Percentiles rank a stretch among this genome's conserved stretches.
phyloP scores from a whole-genome alignment of 2,113 vertebrate species.

The Cryptotis parvus region DNA sequence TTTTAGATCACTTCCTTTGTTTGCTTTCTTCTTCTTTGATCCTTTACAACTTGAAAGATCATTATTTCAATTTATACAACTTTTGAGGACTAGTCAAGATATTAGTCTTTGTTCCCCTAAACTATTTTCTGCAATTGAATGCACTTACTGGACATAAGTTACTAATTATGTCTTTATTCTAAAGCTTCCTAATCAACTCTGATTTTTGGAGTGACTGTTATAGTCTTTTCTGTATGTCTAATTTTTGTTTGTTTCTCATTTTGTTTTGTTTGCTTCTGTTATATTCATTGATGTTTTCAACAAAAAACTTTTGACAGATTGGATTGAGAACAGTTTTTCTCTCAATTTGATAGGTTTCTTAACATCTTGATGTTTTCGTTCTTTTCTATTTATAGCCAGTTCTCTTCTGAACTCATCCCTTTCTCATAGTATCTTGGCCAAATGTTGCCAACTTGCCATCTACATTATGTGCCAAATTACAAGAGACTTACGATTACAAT shows the following conservation, averaged over 20 bases:
- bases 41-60: conserved; percentile 7
- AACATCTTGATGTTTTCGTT: background rate
- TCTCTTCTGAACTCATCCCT: background rate
- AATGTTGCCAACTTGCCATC: background rate
- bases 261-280: background rate
- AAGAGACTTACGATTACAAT: background rate
- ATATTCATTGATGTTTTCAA: conserved; percentile 9
- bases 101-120: background rate
- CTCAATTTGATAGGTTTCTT: conserved; percentile 31
- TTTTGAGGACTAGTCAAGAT: background rate
- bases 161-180: conserved; percentile 68
- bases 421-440: background rate
- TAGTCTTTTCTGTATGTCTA: background rate
- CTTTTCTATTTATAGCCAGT: background rate
- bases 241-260: conserved; percentile 22
- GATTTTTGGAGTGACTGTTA: conserved; percentile 39
- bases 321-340: conserved; percentile 23
- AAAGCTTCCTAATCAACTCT: conserved; percentile 53
- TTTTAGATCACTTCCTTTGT: background rate
- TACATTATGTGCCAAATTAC: background rate
- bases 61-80: background rate
- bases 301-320: conserved; percentile 39
- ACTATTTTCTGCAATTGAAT: conserved; percentile 53
- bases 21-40: background rate
- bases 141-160: conserved; percentile 38